Conservation (phyloP, 2,797 vertebrate genomes). For the Xyrichtys novacula region DNA sequence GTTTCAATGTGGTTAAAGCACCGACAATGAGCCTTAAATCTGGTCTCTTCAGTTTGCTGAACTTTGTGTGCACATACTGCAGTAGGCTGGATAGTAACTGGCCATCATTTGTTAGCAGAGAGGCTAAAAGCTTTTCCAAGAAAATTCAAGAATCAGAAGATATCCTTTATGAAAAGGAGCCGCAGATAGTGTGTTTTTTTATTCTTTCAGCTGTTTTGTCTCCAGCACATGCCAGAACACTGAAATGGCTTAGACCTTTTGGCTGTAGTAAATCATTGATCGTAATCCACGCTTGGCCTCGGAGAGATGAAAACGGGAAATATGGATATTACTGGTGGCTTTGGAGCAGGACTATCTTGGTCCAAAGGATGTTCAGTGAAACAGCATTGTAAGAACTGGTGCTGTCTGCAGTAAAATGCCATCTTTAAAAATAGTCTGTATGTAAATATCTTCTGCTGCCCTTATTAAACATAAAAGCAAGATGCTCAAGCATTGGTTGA, state of each 20-base stretch:
- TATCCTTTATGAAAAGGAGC: slow-evolving; percentile 41
- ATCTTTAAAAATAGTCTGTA: slow-evolving; percentile 9
- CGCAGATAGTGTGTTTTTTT: slow-evolving; percentile 13
- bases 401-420: slow-evolving; percentile 33
- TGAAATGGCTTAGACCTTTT: slow-evolving; percentile 54
- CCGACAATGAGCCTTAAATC: background rate
- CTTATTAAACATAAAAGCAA: too few species aligned
- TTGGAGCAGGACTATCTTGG: slow-evolving; percentile 42
- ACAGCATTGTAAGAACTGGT: slow-evolving; percentile 28
- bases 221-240: slow-evolving; percentile 41
- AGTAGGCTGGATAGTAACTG: background rate
- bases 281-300: slow-evolving; percentile 54
- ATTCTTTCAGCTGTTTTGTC: slow-evolving; percentile 63
- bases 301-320: slow-evolving; percentile 58
- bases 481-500: background rate
- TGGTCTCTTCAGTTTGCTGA: background rate
- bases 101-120: background rate
- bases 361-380: slow-evolving; percentile 51
- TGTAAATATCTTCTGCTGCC: slow-evolving; percentile 3
- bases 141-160: slow-evolving; percentile 32
- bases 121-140: background rate
- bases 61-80: background rate
- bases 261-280: slow-evolving; percentile 60
- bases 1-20: background rate
- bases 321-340: slow-evolving; percentile 67